Percentiles rank a stretch among this genome's conserved stretches.
phyloP scores from a whole-genome alignment of 2,888 invertebrate species.

The Thymelicus sylvestris region DNA sequence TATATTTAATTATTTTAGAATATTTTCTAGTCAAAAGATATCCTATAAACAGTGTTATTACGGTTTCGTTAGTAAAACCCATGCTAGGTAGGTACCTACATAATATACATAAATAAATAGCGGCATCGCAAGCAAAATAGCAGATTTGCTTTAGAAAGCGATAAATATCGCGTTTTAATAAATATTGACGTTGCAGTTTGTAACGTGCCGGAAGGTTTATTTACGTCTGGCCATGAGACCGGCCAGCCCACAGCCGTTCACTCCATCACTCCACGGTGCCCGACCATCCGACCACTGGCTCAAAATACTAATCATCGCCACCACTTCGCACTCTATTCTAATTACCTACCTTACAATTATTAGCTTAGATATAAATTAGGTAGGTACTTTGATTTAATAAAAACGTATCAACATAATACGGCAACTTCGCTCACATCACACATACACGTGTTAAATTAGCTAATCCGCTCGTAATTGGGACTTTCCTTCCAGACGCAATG shows the following conservation, averaged over 20 bases:
- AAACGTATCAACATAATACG: conserved; percentile 5
- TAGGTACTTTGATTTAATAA: neutral
- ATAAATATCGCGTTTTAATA: conserved; percentile 36
- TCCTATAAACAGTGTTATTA: no score
- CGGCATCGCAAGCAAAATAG: neutral
- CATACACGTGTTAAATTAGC: conserved; percentile 32
- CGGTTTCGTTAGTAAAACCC: neutral
- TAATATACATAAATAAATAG: neutral
- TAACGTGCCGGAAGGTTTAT: conserved; percentile 62
- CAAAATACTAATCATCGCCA: conserved; percentile 55
- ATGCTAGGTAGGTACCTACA: no score
- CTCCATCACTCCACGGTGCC: conserved; percentile 62
- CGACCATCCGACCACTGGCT: conserved; percentile 50
- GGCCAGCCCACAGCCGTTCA: conserved; percentile 65
- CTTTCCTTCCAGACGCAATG: conserved; percentile 35
- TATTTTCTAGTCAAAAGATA: no score
- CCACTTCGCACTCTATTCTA: conserved; percentile 34
- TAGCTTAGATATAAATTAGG: conserved; percentile 10
- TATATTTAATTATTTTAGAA: no score
- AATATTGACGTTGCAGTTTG: conserved; percentile 67
- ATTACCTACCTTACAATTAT: conserved; percentile 11
- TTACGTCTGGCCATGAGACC: conserved; percentile 73
- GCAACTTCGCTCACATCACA: neutral
- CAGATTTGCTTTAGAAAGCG: conserved; percentile 12
- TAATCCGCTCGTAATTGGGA: conserved; percentile 27